Evolutionary conservation across 1,140 invertebrate species (phyloP), one percentile per base, ranked within the genome.

Genomic region (Acromyrmex charruanus): DNA sequence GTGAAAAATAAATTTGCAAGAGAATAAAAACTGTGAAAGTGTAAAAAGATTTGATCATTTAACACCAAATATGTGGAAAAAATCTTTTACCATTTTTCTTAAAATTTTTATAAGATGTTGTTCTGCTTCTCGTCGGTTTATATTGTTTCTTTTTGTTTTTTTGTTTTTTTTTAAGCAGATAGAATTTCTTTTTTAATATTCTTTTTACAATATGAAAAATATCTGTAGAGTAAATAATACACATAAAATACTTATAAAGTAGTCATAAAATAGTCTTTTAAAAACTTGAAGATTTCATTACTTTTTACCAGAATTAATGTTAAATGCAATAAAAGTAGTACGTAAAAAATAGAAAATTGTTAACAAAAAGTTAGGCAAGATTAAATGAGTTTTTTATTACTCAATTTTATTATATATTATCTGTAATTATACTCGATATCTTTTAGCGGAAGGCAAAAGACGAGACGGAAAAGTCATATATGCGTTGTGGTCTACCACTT

Each of bases 401-500:
- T 68, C 1, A 10, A n/a, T 39, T 49, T 49, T 71, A 81, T 81
- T 71, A 59, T 2, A 44, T 59, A 18, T n/a, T 68, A 68, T 39
- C 65, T 49, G 18, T 71, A 61, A 63, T 74, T 72, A 49, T 18
- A 49, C 25, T 59, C 7, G 35, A 49, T 74, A 84, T 84, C 25
- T 74, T 9, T 61, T 51, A 39, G 7, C 55, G 55, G 25, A 84
- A 84, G 39, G 7, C 69, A 39, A 84, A 81, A 61, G 39, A 44
- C 31, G 51, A 69, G n/a, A 71, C 79, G 51, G 49, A 18, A 82
- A 74, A 61, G 49, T 84, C 61, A 61, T 49, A 61, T 74, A 84
- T 61, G 80, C 14, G 35, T 61, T 84, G 80, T 69, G 80, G 80
- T 84, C 39, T 84, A 84, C 69, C 80, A 61, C 80, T 74, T 84